Conservation (phyloP, 2,888 invertebrate genomes). For the Stenchaetothrips biformis region DNA sequence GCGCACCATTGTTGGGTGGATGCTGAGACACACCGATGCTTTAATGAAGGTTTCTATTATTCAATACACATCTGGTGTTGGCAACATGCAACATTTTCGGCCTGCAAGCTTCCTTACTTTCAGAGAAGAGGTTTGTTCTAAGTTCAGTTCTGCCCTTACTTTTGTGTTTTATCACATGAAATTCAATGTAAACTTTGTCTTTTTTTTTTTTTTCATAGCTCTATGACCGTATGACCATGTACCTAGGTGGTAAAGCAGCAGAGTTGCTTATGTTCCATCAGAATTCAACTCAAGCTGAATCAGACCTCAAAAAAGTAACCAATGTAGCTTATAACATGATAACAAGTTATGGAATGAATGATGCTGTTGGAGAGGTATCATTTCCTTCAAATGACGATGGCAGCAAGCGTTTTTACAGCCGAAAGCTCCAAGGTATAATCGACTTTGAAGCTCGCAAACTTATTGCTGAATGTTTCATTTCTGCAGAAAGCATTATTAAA, state of each 20-base stretch:
- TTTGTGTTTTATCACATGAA: neutral
- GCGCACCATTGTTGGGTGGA: constrained; percentile 93
- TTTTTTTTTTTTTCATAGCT: constrained; percentile 54
- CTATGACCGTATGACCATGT: constrained; percentile 96
- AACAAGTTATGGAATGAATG: constrained; percentile 70
- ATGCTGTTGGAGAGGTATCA: constrained; percentile 75
- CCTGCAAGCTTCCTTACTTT: constrained; percentile 14
- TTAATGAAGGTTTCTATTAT: constrained; percentile 94
- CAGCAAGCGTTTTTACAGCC: constrained; percentile 76
- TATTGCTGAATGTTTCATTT: constrained; percentile 71
- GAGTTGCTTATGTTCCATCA: constrained; percentile 87
- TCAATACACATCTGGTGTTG: neutral
- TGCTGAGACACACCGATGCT: constrained; percentile 89
- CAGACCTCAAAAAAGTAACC: constrained; percentile 92
- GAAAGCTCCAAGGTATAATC: constrained; percentile 70
- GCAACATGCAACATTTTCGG: constrained; percentile 8
- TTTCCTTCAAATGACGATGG: constrained; percentile 62
- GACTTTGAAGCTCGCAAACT: constrained; percentile 79
- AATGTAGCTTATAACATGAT: constrained; percentile 90
- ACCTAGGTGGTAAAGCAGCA: constrained; percentile 90
- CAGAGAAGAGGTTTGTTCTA: constrained; percentile 1
- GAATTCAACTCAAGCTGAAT: constrained; percentile 89
- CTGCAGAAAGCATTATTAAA: constrained; percentile 70
- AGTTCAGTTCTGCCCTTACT: neutral
- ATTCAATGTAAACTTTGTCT: neutral